Evolutionary conservation across 2,113 vertebrate species (phyloP), one percentile per base, ranked within the genome.

Genomic region (Tor tambroides): DNA sequence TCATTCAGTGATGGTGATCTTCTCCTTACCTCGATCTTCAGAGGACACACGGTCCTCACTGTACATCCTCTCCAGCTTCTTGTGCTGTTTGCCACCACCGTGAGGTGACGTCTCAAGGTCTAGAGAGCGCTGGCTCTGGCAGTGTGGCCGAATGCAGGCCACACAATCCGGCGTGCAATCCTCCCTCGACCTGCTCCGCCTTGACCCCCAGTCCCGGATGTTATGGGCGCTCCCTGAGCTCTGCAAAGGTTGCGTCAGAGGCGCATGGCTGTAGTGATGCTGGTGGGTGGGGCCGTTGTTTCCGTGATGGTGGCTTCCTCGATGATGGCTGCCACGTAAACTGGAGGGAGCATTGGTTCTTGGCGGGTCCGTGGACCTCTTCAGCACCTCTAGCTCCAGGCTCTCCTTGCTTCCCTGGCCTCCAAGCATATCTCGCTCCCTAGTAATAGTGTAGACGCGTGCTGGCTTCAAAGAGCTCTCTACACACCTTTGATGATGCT

Each of bases 31-130:
- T 88, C 90, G 91, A 80, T 94, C 93, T 89, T 96, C 87, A 93
- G 96, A 94, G 87, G 96, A 93, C 80, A 79, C 87, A 6, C 95
- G 94, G 82, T 99, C 98, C 0, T 99, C 95, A 1, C 98, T 99
- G 89, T 96, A 96, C 96, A 98, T 97, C 93, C 98, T 95, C 94
- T 97, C 97, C 91, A 99, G 96, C 91, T 97, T 97, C 86, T 97
- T 98, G 84, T 95, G 95, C 30, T 94, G 95, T 89, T 95, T 94
- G 3, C 94, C 92, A 0, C 91, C 84, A 76, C 96, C 95, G 0
- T 92, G 87, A 0, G 94, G 94, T 0, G 95, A 94, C 30, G 95
- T 96, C 21, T 98, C 97, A 85, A 96, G 91, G 87, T 97, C 96
- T 5, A 98, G 95, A 54, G 96, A 96, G 23, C 94, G 96, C 85